A percentile compares a stretch with the other conserved stretches of the same genome.
Evolutionary conservation across 2,113 vertebrate species (phyloP).

Genomic region (Eclectus roratus): DNA sequence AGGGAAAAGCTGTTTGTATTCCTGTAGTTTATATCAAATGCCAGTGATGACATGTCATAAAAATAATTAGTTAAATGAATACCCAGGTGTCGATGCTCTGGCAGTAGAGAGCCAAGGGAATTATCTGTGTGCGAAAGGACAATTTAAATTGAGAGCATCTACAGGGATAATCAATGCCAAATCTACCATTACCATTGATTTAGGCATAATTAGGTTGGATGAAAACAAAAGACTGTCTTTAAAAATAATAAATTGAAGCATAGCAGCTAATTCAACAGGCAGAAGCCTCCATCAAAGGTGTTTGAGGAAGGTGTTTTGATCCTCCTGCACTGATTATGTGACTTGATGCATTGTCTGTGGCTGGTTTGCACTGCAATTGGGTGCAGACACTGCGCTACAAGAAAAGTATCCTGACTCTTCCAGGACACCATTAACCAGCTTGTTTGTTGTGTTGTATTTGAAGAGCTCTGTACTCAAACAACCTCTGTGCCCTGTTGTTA

Average conservation of each 20-base stretch:
- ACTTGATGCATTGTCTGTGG: neutral
- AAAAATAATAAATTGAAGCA: constrained; percentile 30
- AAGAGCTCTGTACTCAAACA: neutral
- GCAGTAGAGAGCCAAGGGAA: neutral
- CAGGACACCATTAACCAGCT: neutral
- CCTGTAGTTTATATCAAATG: neutral
- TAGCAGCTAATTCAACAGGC: neutral
- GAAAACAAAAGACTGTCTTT: constrained; percentile 25
- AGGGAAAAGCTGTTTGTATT: neutral
- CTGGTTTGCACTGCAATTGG: neutral
- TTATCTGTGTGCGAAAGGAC: neutral
- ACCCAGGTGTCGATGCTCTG: neutral
- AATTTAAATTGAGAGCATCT: constrained; percentile 1
- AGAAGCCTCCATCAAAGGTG: neutral
- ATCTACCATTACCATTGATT: constrained; percentile 26
- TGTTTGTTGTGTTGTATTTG: neutral
- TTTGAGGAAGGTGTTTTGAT: neutral
- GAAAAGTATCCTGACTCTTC: neutral
- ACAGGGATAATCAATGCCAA: constrained; percentile 31
- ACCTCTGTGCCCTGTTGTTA: neutral
- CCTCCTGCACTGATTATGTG: neutral
- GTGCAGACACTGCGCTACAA: neutral
- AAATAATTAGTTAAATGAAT: constrained; percentile 26
- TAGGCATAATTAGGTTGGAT: constrained; percentile 27
- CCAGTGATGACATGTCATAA: neutral